phyloP scores from a whole-genome alignment of 1,140 invertebrate species.

The Eueides isabella region DNA sequence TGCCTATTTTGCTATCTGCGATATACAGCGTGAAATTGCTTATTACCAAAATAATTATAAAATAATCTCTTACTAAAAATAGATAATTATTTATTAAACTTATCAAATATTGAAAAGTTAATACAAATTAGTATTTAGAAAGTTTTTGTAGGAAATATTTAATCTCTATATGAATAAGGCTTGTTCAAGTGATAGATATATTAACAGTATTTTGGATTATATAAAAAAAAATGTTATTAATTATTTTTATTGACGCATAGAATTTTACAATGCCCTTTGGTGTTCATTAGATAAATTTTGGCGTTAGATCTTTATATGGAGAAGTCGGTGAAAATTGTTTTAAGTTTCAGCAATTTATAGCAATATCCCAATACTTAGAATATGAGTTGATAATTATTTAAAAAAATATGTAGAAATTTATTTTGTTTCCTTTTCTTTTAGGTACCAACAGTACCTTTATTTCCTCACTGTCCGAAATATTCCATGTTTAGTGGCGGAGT shows the following conservation, averaged over 20 bases:
- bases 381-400: too few relatives aligned
- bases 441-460: too few relatives aligned
- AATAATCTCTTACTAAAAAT: not conserved
- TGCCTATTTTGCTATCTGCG: too few relatives aligned
- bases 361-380: too few relatives aligned
- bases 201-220: not conserved
- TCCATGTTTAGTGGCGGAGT: too few relatives aligned
- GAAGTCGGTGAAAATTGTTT: not conserved
- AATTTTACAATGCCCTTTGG: slow-evolving; percentile 17
- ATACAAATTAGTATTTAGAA: not conserved
- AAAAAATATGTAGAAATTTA: too few relatives aligned
- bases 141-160: not conserved
- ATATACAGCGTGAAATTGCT: too few relatives aligned
- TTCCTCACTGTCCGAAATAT: too few relatives aligned
- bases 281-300: slow-evolving; percentile 30
- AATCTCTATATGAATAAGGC: not conserved
- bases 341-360: too few relatives aligned
- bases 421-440: too few relatives aligned
- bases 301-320: not conserved
- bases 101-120: not conserved
- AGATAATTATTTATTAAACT: not conserved
- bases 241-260: not conserved
- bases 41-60: not conserved
- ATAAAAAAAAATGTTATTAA: not conserved
- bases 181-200: slow-evolving; percentile 9